Evolutionary conservation across 1,140 invertebrate genomes (phyloP), one percentile per base, ranked within the genome.

Genomic region (Heliothis virescens): DNA sequence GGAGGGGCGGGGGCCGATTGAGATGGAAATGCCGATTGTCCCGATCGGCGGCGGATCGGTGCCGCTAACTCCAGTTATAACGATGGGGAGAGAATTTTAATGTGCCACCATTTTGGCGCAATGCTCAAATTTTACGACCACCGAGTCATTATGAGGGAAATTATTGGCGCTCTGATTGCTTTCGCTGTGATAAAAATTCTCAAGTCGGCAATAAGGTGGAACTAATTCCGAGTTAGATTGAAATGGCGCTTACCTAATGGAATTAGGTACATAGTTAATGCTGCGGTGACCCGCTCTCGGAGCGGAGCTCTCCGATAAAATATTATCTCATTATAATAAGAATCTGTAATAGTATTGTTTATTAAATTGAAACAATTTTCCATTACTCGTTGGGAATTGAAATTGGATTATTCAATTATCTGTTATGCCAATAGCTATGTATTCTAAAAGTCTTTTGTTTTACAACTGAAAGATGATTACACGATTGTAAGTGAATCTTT

Each of bases 151-250:
- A 94, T 94, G 93, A 94, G 89, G 91, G 93, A 94, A 94, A 94
- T 94, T 94, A 93, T 94, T 92, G 92, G 93, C 92, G 89, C 91
- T 92, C 92, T 94, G 93, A 94, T 94, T 94, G 92, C 93, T 92
- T 92, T 91, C 86, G 88, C 91, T 87, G 93, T 94, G 92, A 94
- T 94, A 94, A 94, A 94, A 94, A 94, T 94, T 94, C 91, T 94
- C 90, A 91, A 92, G 91, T 89, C 89, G 90, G 92, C 93, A 91
- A 94, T 93, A 94, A 93, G 93, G 91, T 93, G 91, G 91, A 94
- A 94, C 92, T 94, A 94, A 94, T 93, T 92, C 90, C 78, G 86
- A 83, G 81, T 87, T 90, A 83, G 90, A 91, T 90, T 90, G 90
- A 87, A 91, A 91, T 86, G 88, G 83, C 72, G 82, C 85, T 90